Evolutionary conservation across 2,113 vertebrate species (phyloP), one percentile per base, ranked within the genome.

Genomic region (Lates calcarifer): DNA sequence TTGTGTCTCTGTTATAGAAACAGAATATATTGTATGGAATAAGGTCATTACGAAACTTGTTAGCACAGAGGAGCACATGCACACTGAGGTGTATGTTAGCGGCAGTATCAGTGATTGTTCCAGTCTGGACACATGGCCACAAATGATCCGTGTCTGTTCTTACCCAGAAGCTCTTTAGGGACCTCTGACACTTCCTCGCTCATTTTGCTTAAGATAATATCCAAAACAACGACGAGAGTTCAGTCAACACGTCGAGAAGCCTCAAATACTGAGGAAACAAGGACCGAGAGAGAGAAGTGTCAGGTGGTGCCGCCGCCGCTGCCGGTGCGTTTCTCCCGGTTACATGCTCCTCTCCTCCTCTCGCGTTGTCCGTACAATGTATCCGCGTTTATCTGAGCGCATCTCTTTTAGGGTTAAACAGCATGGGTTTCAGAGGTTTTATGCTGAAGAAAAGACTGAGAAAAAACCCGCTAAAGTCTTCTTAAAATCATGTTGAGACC

Each of bases 141-240:
- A 79, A 79, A 77, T 24, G 26, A 29, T 61, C 26, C 15, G 37
- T 24, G 45, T 69, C 43, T 64, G 29, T 53, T 69, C 97, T 97
- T 94, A 98, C 97, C 97, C 86, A 96, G 92, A 73, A 97, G 94
- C 94, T 98, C 97, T 90, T 94, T 94, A 75, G 97, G 96, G 17
- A 98, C 95, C 85, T 97, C 96, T 66, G 96, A 93, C 93, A 93
- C 93, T 70, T 98, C 97, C 77, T 97, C 97, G 69, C 95, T 94
- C 97, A 98, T 98, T 91, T 94, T 91, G 74, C 62, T 53, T 90
- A 55, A 74, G 55, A 41, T 66, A 65, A 79, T 49, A 89, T 89
- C 79, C 82, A 43, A 85, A 83, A 69, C 7, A 66, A 35, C 1
- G 9, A 39, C 0, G 62, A 53, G 29, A 68, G 55, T 71, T 58